Conservation (phyloP, 2,888 invertebrate genomes). For the Caenorhabditis sp. region DNA sequence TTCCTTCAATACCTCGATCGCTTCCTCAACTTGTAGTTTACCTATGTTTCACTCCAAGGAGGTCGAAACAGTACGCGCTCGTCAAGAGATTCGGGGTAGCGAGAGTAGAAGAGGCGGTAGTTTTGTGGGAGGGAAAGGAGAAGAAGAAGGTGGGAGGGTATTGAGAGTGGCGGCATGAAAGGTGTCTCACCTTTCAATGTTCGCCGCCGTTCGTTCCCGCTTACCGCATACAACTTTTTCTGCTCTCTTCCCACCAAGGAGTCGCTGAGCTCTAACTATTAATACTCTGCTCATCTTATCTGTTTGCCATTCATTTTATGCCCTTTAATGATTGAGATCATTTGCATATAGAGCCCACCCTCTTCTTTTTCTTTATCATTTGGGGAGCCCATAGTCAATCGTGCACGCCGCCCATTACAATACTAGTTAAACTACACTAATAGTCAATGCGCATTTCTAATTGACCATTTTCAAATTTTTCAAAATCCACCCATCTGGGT, state of each 20-base stretch:
- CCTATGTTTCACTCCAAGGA: conserved; percentile 39
- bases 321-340: too few species aligned
- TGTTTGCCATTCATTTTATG: background rate
- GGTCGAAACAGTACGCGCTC: conserved; percentile 44
- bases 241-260: background rate
- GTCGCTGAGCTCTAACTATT: background rate
- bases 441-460: too few species aligned
- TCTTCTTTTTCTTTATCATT: too few species aligned
- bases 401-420: too few species aligned
- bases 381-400: too few species aligned
- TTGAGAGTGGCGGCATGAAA: conserved; percentile 24
- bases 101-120: conserved; percentile 36
- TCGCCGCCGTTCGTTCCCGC: conserved; percentile 32
- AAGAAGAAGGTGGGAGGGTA: conserved; percentile 22
- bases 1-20: too few species aligned
- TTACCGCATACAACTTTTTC: conserved; percentile 8
- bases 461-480: too few species aligned
- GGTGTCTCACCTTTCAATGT: conserved; percentile 50
- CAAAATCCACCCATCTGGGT: too few species aligned
- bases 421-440: too few species aligned
- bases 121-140: too few species aligned
- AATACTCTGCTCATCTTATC: background rate
- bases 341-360: too few species aligned
- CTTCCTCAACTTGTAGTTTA: conserved; percentile 46
- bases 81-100: conserved; percentile 19